Base-by-base conservation (phyloP, 2,113 vertebrate genomes). In the Rhagologus leucostigma region DNA sequence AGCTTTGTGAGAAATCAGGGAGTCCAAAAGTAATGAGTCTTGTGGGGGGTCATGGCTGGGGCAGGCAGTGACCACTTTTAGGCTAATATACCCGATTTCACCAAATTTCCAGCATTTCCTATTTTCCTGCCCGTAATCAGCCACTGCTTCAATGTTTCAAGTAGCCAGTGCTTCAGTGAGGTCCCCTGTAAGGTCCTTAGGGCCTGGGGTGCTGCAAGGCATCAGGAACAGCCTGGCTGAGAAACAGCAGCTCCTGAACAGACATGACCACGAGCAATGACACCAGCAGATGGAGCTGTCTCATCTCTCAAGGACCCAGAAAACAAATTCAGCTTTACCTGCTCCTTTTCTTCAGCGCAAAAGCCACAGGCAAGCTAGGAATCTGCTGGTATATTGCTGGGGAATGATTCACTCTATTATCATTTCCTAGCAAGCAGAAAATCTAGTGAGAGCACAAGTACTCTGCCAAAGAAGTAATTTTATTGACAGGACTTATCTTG, bases 221-320 rank as follows among this genome's bases (percentile, higher is more conserved):
- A 30, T 29, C 68, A 47, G 47, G 2, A 70, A 22, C 35, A 39
- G 20, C 11, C 10, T 2, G 9, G 30, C 0, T 56, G 60, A 47
- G 55, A 82, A 52, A 29, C 3, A 21, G 84, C 46, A 73, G 89
- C 32, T 70, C 33, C 35, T 18, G 16, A 67, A 32, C 47, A 52
- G 35, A 75, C 35, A 14, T 5, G 42, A 23, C 41, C 37, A 35
- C 0, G 8, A 94, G 22, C 80, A 52, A 22, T 8, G 60, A 52
- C 13, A 84, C 92, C 96, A 86, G 88, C 88, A 97, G 95, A 95
- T 95, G 93, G 96, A 92, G 93, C 96, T 96, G 92, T 71, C 77
- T 44, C 71, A 12, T 53, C 64, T 60, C 22, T 20, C 44, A 86
- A 60, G 29, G 24, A 50, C n/a, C 0, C 8, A 79, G 79, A 76